Percentiles rank a stretch among this genome's conserved stretches.
These are phyloP conservation scores for Tamandua tetradactyla DNA, from an alignment of 2,797 vertebrate genomes.

Conservation along the genomic window DNA sequence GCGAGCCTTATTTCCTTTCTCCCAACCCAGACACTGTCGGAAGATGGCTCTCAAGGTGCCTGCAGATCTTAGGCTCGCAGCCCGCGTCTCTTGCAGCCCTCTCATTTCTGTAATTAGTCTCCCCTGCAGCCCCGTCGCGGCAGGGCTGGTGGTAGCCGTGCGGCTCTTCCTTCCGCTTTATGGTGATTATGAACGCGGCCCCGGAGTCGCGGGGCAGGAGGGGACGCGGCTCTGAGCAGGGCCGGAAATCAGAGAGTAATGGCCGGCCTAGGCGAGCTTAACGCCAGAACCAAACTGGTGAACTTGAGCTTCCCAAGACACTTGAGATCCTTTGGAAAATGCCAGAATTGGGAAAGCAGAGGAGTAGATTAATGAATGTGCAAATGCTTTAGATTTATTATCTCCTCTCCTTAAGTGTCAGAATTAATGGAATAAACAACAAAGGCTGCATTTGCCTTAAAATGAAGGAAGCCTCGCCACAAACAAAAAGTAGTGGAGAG, in stretches of 20 bases:
- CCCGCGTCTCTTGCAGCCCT: neutral
- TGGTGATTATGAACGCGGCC: conserved; percentile 64
- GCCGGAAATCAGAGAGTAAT: conserved; percentile 44
- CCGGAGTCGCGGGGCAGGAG: conserved; percentile 24
- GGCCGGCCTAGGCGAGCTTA: conserved; percentile 58
- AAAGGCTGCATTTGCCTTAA: neutral
- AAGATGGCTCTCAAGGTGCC: conserved; percentile 46
- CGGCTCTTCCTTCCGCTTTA: conserved; percentile 58
- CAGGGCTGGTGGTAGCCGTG: conserved; percentile 5
- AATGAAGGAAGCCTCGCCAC: neutral
- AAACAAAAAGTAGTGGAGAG: neutral
- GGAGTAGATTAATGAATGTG: neutral
- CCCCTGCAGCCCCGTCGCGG: neutral
- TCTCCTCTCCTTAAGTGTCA: conserved; percentile 12
- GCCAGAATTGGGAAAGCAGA: neutral
- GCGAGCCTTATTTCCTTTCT: neutral
- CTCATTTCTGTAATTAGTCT: conserved; percentile 58
- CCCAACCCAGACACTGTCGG: conserved; percentile 10
- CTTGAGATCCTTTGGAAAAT: neutral
- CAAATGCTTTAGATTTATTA: conserved; percentile 40
- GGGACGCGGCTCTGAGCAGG: conserved; percentile 35
- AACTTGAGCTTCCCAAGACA: conserved; percentile 16
- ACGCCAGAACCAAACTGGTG: neutral
- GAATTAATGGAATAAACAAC: conserved; percentile 32
- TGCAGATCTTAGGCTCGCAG: neutral